Evolutionary conservation across 1,140 invertebrate genomes (phyloP), one percentile per base, ranked within the genome.

Genomic region (Rhopalosiphum padi): DNA sequence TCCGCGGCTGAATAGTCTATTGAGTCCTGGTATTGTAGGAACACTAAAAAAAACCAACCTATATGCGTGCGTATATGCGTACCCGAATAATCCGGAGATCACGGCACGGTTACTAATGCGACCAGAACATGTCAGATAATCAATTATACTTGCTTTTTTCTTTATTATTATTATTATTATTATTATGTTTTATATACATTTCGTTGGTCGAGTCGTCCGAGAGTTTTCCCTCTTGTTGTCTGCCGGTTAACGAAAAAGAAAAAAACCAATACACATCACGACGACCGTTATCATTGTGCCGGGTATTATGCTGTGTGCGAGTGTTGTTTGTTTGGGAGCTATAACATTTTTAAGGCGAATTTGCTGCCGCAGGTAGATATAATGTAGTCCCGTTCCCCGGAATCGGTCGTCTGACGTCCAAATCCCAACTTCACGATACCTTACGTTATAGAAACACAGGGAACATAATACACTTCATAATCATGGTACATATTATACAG

Each of bases 71-170:
- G 22, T 30, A 18, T 48, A 25, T 41, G 87, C 51, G 37, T 60
- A 60, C 53, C 43, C 23, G 48, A 60, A 90, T 90, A 90, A 90
- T 90, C 53, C 53, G 35, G 18, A 90, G 88, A 60, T 90, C 88
- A 90, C 53, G 87, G 87, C 37, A 55, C 87, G n/a, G 87, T 43
- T 25, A 60, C 35, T 90, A 60, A 90, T 43, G 88, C 88, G 88
- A 60, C 53, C 88, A 60, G 88, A 90, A 90, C 88, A n/a, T 43
- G 37, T 90, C 88, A 9, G 53, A 90, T 90, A 90, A 90, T 90
- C 88, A 90, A 90, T 90, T 90, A 90, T 89, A 88, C 87, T 51
- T 88, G 87, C 46, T 88, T 35, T 48, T 35, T 46, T 77, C 60
- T 77, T n/a, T 77, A n/a, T n/a, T 77, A 77, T 77, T 53, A 22